Evolutionary conservation across 2,888 invertebrate genomes (phyloP).

Genomic region (Harmothoe impar): DNA sequence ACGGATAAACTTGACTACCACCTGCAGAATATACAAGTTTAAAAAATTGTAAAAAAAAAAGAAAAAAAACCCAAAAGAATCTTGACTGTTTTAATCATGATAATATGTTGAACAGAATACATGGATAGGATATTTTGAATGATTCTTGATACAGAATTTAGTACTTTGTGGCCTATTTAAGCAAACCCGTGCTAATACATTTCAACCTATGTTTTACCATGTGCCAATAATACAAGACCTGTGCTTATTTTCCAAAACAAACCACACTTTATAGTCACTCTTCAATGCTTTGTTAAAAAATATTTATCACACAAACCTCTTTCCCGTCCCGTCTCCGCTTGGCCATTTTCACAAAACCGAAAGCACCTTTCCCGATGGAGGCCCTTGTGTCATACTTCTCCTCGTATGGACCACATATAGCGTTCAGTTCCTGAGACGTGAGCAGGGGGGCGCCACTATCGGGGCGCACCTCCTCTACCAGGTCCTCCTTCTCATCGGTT

Average conservation of each 20-base stretch:
- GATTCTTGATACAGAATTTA: no score
- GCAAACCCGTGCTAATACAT: no score
- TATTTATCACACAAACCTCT: slow-evolving; percentile 82
- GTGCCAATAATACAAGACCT: no score
- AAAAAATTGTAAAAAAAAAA: background rate
- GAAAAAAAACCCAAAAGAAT: background rate
- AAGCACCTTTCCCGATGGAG: slow-evolving; percentile 90
- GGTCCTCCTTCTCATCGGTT: background rate
- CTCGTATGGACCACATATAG: slow-evolving; percentile 71
- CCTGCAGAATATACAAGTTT: slow-evolving; percentile 79
- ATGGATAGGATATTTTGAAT: no score
- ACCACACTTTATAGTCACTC: no score
- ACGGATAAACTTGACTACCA: slow-evolving; percentile 89
- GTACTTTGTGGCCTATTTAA: no score
- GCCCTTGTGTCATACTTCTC: slow-evolving; percentile 86
- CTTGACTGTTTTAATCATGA: no score
- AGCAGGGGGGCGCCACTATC: slow-evolving; percentile 2
- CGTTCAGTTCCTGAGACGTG: slow-evolving; percentile 1
- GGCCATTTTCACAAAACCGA: slow-evolving; percentile 89
- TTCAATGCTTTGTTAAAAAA: background rate
- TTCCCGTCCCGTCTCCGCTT: slow-evolving; percentile 86
- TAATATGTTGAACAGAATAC: no score
- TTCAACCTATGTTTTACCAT: no score
- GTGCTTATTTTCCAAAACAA: no score
- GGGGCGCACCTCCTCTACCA: background rate